These are phyloP conservation scores for Latheticus oryzae DNA, from an alignment of 2,888 invertebrate species.

Conservation along the genomic window DNA sequence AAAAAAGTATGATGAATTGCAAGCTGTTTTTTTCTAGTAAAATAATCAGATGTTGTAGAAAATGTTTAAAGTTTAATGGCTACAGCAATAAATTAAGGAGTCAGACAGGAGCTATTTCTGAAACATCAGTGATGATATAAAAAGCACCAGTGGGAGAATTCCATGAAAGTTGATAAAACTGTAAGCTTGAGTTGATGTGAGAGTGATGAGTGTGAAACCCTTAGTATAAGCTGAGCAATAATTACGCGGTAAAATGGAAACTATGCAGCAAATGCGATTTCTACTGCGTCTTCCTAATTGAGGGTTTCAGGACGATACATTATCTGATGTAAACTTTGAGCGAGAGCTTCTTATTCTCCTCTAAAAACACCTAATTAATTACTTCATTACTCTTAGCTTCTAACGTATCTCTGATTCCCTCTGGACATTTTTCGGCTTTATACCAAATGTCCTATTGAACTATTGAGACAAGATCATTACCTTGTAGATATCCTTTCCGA, in stretches of 20 bases:
- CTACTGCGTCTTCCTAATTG: conserved; percentile 6
- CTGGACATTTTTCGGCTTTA: conserved; percentile 13
- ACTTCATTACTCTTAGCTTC: conserved; percentile 16
- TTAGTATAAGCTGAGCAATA: conserved; percentile 4
- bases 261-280: conserved; percentile 16
- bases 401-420: conserved; percentile 15
- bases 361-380: conserved; percentile 25
- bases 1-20: no score
- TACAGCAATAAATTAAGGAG: conserved; percentile 10
- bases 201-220: conserved; percentile 5
- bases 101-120: conserved; percentile 19
- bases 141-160: conserved; percentile 11
- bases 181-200: conserved; percentile 2
- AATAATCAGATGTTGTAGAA: conserved; percentile 2
- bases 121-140: conserved; percentile 17
- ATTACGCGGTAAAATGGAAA: conserved; percentile 6
- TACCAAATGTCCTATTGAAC: conserved; percentile 21
- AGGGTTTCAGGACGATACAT: conserved; percentile 7
- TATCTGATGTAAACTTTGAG: conserved; percentile 24
- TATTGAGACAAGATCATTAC: conserved; percentile 25
- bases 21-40: no score
- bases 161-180: conserved; percentile 11
- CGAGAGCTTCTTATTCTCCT: conserved; percentile 5
- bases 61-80: conserved; percentile 16
- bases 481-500: conserved; percentile 24